Evolutionary conservation across 2,113 vertebrate genomes (phyloP).

Genomic region (Catharus minimus): DNA sequence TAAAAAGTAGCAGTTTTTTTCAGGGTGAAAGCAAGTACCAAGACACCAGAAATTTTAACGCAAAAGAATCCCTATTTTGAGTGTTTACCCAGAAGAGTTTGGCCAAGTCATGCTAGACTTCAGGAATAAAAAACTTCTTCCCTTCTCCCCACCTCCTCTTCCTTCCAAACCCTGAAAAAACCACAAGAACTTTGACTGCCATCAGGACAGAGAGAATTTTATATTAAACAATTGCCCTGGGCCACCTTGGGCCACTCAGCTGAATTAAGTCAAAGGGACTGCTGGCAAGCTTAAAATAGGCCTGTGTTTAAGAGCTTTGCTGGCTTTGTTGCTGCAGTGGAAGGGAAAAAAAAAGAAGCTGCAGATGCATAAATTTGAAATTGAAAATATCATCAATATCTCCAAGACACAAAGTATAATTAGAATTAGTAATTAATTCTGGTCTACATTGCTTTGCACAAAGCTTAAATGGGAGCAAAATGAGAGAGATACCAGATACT

Average conservation of each 20-base stretch:
- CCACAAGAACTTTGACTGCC: background rate
- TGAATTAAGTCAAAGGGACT: conserved; percentile 11
- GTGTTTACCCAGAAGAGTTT: background rate
- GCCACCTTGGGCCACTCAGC: background rate
- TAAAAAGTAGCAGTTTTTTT: background rate
- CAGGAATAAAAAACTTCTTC: background rate
- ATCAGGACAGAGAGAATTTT: background rate
- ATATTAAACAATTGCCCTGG: background rate
- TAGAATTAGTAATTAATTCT: conserved; percentile 4
- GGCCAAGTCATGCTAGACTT: background rate
- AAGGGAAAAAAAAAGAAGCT: background rate
- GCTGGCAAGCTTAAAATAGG: background rate
- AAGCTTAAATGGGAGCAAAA: background rate
- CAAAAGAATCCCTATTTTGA: background rate
- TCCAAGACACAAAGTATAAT: background rate
- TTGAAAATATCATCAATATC: conserved; percentile 1
- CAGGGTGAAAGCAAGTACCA: background rate
- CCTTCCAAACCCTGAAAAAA: background rate
- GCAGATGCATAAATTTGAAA: background rate
- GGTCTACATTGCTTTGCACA: background rate
- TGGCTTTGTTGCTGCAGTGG: background rate
- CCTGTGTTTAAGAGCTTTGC: background rate
- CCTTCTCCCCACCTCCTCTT: background rate
- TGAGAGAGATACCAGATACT: background rate
- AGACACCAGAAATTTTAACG: background rate